Evolutionary conservation across 2,113 vertebrate species (phyloP), one percentile per base, ranked within the genome.

Genomic region (Zapornia atra): DNA sequence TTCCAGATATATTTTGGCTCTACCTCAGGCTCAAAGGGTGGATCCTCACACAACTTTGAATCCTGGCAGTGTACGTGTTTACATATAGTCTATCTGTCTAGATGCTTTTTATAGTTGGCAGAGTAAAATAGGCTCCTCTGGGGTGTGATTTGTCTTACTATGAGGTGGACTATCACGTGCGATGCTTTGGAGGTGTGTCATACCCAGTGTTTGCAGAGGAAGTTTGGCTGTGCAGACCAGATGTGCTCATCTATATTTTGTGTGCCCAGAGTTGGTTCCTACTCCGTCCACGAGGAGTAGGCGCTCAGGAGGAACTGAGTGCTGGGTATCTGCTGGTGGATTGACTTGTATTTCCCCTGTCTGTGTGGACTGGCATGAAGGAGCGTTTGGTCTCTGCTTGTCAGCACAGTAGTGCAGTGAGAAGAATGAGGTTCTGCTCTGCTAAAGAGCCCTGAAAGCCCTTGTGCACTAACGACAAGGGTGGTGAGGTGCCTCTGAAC

Each of bases 251-350:
- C 51, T 92, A 1, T 60, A 29, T 15, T 77, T 46, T 51, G 26
- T 6, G 12, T 33, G 11, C 63, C 71, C n/a, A 24, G 63, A 57
- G 14, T 1, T 87, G 38, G 3, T 51, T 84, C 38, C 50, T 8
- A 10, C 34, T 66, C 31, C 0, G 0, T 76, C 36, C 24, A 3
- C 29, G 46, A 87, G 36, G n/a, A 65, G 7, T 4, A 12, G 7
- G 34, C 1, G 0, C 26, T 33, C 0, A 0, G 14, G 9, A n/a
- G 19, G 3, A 90, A 33, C 46, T 1, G 1, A 63, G 21, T 0
- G 0, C 11, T 79, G n/a, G 4, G 3, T 80, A 25, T 83, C 42
- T 63, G 29, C 42, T 66, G 19, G 12, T 57, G 51, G n/a, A 57
- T 19, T 86, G 54, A 17, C 31, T 76, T 73, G 24, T 65, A 26